Evolutionary conservation across 2,113 vertebrate species (phyloP).

Genomic region (Planiliza haematocheilus): DNA sequence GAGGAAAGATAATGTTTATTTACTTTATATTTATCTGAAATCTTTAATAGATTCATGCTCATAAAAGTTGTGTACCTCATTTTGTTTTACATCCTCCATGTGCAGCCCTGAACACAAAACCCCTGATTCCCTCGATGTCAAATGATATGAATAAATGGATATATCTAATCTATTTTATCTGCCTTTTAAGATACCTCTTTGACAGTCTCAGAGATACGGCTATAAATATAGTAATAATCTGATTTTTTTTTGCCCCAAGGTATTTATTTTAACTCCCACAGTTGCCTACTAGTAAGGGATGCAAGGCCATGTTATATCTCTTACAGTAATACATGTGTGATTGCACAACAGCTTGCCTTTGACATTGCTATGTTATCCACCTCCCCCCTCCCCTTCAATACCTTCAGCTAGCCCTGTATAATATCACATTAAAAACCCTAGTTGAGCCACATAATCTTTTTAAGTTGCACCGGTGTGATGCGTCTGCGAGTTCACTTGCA

Average conservation of each 20-base stretch:
- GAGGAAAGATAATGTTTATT: background rate
- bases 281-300: no score
- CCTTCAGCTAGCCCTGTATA: background rate
- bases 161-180: no score
- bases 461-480: background rate
- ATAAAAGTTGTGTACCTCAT: background rate
- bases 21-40: background rate
- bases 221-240: background rate
- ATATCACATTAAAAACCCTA: conserved; percentile 14
- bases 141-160: no score
- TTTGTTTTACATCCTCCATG: background rate
- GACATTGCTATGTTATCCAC: background rate
- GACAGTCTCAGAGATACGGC: background rate
- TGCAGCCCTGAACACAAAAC: background rate
- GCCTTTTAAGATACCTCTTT: background rate
- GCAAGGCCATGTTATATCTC: background rate
- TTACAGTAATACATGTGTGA: background rate
- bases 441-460: conserved; percentile 1
- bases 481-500: conserved; percentile 15
- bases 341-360: background rate
- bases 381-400: background rate
- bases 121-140: no score
- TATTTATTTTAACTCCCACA: background rate
- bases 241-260: background rate
- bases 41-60: background rate